A percentile compares a stretch with the other conserved stretches of the same genome.
Conservation (phyloP, 2,888 invertebrate species). For the Clostera curtula region DNA sequence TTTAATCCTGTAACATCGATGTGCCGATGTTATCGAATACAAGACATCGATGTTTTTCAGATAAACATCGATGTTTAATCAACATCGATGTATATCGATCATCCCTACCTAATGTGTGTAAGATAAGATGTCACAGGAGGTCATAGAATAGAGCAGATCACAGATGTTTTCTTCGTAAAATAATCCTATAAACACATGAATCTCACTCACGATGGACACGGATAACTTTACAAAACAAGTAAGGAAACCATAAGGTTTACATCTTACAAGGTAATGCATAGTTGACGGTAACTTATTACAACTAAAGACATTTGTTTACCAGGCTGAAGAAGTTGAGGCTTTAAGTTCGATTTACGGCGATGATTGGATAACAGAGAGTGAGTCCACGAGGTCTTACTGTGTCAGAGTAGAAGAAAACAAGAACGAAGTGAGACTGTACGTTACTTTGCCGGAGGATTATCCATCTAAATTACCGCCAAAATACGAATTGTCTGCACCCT, state of each 20-base stretch:
- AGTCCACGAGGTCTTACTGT: conserved; percentile 71
- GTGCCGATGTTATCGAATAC: too few species aligned
- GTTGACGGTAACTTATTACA: neutral
- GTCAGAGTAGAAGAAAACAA: conserved; percentile 71
- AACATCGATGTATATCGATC: too few species aligned
- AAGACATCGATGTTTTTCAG: too few species aligned
- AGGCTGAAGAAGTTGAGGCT: conserved; percentile 83
- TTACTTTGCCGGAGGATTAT: conserved; percentile 79
- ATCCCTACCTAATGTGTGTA: too few species aligned
- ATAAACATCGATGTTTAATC: too few species aligned
- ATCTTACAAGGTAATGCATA: conserved; percentile 5
- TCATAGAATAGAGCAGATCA: too few species aligned
- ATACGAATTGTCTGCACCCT: conserved; percentile 82
- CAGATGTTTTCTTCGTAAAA: too few species aligned
- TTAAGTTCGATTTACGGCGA: conserved; percentile 81
- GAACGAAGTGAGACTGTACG: conserved; percentile 72
- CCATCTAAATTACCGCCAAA: conserved; percentile 78
- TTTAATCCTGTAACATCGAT: too few species aligned
- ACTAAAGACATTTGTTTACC: conserved; percentile 3
- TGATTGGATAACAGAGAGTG: conserved; percentile 79
- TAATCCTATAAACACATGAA: too few species aligned
- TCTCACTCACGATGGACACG: conserved; percentile 30
- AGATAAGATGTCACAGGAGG: too few species aligned
- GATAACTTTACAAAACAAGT: conserved; percentile 44
- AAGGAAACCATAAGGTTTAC: conserved; percentile 2